Conservation (phyloP, 2,113 vertebrate genomes). For the Urocolius indicus region DNA sequence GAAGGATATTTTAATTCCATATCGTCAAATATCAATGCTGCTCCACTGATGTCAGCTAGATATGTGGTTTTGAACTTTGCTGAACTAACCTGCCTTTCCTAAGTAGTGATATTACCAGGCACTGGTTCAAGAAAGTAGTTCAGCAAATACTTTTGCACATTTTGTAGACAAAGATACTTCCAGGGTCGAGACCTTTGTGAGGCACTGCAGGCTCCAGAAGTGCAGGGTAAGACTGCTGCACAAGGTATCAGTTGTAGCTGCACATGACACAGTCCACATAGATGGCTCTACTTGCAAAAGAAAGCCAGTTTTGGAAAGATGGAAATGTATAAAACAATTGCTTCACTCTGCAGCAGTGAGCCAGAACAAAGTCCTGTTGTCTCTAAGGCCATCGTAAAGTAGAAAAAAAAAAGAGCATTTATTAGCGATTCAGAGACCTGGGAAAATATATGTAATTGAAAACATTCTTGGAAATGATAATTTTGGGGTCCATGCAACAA, state of each 20-base stretch:
- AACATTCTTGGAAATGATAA: background rate
- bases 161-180: background rate
- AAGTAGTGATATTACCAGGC: background rate
- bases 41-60: background rate
- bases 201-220: background rate
- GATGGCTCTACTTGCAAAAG: background rate
- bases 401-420: background rate
- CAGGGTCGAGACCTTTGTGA: background rate
- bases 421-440: background rate
- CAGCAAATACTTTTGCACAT: background rate
- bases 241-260: background rate
- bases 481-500: background rate
- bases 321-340: background rate
- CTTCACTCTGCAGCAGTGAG: background rate
- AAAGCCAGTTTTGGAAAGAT: background rate
- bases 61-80: background rate
- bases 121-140: background rate
- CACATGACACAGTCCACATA: background rate
- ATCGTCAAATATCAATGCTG: background rate
- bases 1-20: background rate
- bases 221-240: background rate
- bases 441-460: background rate
- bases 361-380: background rate
- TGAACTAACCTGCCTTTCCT: background rate
- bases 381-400: background rate